Evolutionary conservation across 2,113 vertebrate genomes (phyloP).

Genomic region (Myotis lucifugus): DNA sequence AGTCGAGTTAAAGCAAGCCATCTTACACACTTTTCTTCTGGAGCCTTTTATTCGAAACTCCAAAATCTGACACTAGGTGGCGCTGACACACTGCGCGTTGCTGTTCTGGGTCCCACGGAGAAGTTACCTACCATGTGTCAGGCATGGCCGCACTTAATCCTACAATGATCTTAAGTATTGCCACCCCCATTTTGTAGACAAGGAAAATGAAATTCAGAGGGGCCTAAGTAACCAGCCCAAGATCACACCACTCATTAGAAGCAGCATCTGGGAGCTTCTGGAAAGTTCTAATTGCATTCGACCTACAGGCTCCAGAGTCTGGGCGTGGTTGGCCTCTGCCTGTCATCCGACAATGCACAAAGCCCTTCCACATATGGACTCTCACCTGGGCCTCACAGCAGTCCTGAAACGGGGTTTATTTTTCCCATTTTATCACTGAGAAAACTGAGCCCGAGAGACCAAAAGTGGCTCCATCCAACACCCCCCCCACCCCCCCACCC

Average conservation of each 20-base stretch:
- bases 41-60: background rate
- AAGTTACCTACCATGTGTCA: rapidly evolving
- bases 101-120: rapidly evolving
- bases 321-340: no score
- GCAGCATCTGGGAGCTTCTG: no score
- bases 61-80: background rate
- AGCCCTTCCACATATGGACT: background rate
- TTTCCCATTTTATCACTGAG: background rate
- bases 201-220: background rate
- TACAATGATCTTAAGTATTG: background rate
- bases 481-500: no score
- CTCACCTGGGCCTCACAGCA: rapidly evolving
- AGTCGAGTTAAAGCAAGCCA: background rate
- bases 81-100: background rate
- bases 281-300: no score
- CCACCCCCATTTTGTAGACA: background rate
- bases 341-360: background rate
- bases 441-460: background rate
- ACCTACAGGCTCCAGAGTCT: background rate
- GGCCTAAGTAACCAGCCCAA: background rate
- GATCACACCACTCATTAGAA: background rate
- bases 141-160: background rate
- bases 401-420: background rate
- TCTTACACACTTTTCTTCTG: background rate
- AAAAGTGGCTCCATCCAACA: background rate